phyloP scores from a whole-genome alignment of 1,140 invertebrate genomes.

The Drosophila lacteicornis region DNA sequence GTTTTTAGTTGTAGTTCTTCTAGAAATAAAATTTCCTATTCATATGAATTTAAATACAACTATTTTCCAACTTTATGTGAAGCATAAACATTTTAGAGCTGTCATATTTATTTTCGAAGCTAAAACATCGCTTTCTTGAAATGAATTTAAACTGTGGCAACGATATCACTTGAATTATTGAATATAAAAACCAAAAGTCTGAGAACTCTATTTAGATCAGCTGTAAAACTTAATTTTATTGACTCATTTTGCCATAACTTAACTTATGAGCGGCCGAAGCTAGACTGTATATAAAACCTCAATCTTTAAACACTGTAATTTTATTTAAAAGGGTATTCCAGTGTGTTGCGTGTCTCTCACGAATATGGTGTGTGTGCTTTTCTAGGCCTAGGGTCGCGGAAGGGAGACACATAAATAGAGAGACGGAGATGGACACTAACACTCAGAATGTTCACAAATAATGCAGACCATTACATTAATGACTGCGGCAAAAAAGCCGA shows the following conservation, averaged over 20 bases:
- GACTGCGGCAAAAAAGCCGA: slow-evolving; percentile 69
- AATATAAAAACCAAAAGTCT: not conserved
- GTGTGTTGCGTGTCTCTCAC: slow-evolving; percentile 46
- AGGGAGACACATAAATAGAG: slow-evolving; percentile 12
- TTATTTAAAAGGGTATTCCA: slow-evolving; percentile 9
- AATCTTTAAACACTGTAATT: slow-evolving; percentile 3
- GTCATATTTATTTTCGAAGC: not conserved
- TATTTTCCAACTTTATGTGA: not conserved
- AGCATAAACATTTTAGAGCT: not conserved
- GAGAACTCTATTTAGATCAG: not conserved
- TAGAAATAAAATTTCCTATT: too few relatives aligned
- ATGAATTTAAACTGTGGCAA: not conserved
- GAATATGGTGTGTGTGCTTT: slow-evolving; percentile 24
- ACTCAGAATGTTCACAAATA: slow-evolving; percentile 67
- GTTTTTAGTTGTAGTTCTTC: too few relatives aligned
- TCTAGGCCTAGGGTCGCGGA: not conserved
- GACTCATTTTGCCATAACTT: not conserved
- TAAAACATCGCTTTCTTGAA: not conserved
- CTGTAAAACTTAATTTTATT: not conserved
- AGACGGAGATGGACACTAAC: slow-evolving; percentile 44
- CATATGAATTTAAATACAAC: too few relatives aligned
- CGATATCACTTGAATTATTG: not conserved
- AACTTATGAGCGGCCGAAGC: not conserved
- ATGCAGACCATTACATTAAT: slow-evolving; percentile 78
- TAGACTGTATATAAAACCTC: slow-evolving; percentile 19